Conservation (phyloP, 2,888 invertebrate genomes). For the Cordilura impudica region DNA sequence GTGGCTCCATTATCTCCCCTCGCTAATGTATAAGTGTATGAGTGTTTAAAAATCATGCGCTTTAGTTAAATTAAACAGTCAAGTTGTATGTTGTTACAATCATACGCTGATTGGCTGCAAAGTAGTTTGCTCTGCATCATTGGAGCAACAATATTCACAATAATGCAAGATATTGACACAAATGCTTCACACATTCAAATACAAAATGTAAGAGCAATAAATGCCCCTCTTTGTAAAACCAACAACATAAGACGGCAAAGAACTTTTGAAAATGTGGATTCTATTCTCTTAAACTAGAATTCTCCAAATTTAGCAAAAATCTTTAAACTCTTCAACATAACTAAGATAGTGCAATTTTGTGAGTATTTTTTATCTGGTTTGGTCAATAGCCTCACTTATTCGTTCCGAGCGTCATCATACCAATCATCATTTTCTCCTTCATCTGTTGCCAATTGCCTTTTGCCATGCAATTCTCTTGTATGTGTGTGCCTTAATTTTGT, state of each 20-base stretch:
- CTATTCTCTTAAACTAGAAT: not conserved
- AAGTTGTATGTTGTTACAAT: slow-evolving; percentile 29
- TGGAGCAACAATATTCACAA: slow-evolving; percentile 60
- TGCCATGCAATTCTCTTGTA: slow-evolving; percentile 49
- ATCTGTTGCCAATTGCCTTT: slow-evolving; percentile 63
- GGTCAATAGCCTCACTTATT: not conserved
- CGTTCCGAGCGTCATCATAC: not conserved
- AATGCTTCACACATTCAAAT: not conserved
- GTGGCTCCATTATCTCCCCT: not conserved
- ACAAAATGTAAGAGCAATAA: not conserved
- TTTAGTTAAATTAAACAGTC: slow-evolving; percentile 4
- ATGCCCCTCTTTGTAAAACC: not conserved
- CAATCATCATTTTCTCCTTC: slow-evolving; percentile 63
- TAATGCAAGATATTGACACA: slow-evolving; percentile 15
- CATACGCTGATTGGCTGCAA: slow-evolving; percentile 63
- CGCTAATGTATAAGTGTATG: not conserved
- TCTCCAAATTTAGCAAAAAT: not conserved
- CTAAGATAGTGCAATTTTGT: not conserved
- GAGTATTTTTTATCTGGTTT: not conserved
- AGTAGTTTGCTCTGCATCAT: slow-evolving; percentile 51
- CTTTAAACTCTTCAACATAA: not conserved
- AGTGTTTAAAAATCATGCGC: not conserved
- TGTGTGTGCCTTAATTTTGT: not conserved
- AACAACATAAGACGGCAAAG: not conserved
- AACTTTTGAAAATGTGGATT: not conserved